Conservation (phyloP, 2,888 invertebrate species). For the Calliopum simillimum region DNA sequence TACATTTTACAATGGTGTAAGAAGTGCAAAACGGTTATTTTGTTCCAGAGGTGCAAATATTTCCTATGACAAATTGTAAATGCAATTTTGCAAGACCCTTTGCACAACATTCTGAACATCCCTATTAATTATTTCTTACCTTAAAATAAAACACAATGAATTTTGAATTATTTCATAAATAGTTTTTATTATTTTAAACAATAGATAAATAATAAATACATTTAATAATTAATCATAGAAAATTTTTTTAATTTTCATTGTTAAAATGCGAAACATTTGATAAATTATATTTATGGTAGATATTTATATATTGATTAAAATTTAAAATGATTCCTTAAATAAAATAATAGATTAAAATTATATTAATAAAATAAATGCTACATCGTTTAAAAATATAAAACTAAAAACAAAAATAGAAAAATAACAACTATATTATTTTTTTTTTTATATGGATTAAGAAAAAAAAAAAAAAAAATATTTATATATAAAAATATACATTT, state of each 20-base stretch:
- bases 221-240: slow-evolving; percentile 8
- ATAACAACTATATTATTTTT: slow-evolving; percentile 13
- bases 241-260: neutral
- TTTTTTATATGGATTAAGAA: slow-evolving; percentile 1
- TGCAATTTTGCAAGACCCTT: no score
- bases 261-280: slow-evolving; percentile 30
- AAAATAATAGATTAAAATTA: slow-evolving; percentile 23
- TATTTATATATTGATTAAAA: slow-evolving; percentile 4
- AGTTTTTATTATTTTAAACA: slow-evolving; percentile 18
- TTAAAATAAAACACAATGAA: no score
- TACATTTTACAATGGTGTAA: no score
- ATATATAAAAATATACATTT: slow-evolving; percentile 33
- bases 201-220: slow-evolving; percentile 18
- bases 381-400: slow-evolving; percentile 14
- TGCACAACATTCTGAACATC: no score
- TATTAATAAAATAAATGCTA: slow-evolving; percentile 30
- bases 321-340: slow-evolving; percentile 21
- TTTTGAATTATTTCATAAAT: neutral
- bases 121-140: no score
- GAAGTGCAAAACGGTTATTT: no score
- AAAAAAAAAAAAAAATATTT: slow-evolving; percentile 16
- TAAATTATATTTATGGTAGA: slow-evolving; percentile 24
- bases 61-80: no score
- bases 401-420: slow-evolving; percentile 8
- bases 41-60: no score